A percentile compares a stretch with the other conserved stretches of the same genome.
These are phyloP conservation scores for Polydesmus complanatus DNA, from an alignment of 2,888 invertebrate species.

Conservation along the genomic window DNA sequence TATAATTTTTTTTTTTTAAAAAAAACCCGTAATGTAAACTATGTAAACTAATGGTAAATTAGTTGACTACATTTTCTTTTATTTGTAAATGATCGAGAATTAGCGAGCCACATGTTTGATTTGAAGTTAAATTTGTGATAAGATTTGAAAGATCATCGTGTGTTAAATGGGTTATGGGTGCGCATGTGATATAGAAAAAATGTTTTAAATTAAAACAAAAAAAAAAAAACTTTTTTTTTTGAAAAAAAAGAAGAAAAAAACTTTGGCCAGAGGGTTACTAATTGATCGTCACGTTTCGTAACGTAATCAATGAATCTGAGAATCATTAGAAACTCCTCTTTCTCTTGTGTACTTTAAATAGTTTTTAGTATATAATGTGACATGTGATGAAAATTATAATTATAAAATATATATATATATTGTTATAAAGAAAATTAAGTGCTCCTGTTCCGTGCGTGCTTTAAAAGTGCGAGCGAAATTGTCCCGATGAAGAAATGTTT, in stretches of 20 bases:
- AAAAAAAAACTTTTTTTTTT: not conserved
- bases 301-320: no score
- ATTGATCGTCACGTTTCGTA: no score
- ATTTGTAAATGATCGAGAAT: not conserved
- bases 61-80: no score
- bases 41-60: not conserved
- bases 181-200: not conserved
- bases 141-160: not conserved
- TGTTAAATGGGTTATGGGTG: no score
- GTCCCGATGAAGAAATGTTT: not conserved
- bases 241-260: no score
- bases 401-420: not conserved
- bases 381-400: not conserved
- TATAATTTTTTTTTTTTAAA: not conserved
- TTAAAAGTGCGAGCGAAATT: not conserved
- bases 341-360: not conserved
- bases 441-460: not conserved
- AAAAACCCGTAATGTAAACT: not conserved
- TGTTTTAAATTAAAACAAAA: not conserved
- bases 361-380: not conserved
- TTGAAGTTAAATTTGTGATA: not conserved
- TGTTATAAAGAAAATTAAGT: not conserved
- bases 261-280: no score
- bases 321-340: not conserved
- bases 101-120: not conserved